Evolutionary conservation across 2,888 invertebrate genomes (phyloP), one percentile per base, ranked within the genome.

Genomic region (Sinotaia quadrata): DNA sequence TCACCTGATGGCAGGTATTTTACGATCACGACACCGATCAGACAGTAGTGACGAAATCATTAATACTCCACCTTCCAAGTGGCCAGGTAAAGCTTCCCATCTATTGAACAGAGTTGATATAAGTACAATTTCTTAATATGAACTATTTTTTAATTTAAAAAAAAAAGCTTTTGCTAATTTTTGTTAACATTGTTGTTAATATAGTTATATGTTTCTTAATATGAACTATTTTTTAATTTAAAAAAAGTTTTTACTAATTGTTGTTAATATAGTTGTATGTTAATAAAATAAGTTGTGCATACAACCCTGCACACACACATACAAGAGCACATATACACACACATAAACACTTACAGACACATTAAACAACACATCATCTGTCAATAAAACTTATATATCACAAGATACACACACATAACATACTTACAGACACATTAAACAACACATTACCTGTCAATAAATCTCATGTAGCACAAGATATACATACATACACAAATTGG

Each of bases 11-110:
- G 92, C 91, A 7, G 91, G 88, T 7, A 85, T 87, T 18, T 88
- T 92, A 49, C 90, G 93, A 68, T 91, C 92, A 72, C 90, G 94
- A 74, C 91, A 94, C 34, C 93, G 93, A 90, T 92, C 15, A 91
- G 82, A 82, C 69, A 80, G 76, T 27, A 52, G 59, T 21, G 83
- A 85, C 54, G 86, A 86, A 33, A 72, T 80, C 27, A 82, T 87
- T 62, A 86, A 85, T 75, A 85, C 85, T 0, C 71, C 75, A 29
- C 86, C 86, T 15, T 71, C 78, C n/a, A 86, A 85, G 71, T 87
- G 87, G 87, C 87, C 87, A 79, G 87, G 87, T 86, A 74, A n/a
- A 21, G 29, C 33, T 24, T 12, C 33, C 24, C 36, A 12, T 15
- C 33, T 33, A 8, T 33, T n/a, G n/a, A n/a, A n/a, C 49, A 21